Percentiles rank a stretch among this genome's conserved stretches.
Evolutionary conservation across 2,797 vertebrate species (phyloP).

Genomic region (Danio kyathit): DNA sequence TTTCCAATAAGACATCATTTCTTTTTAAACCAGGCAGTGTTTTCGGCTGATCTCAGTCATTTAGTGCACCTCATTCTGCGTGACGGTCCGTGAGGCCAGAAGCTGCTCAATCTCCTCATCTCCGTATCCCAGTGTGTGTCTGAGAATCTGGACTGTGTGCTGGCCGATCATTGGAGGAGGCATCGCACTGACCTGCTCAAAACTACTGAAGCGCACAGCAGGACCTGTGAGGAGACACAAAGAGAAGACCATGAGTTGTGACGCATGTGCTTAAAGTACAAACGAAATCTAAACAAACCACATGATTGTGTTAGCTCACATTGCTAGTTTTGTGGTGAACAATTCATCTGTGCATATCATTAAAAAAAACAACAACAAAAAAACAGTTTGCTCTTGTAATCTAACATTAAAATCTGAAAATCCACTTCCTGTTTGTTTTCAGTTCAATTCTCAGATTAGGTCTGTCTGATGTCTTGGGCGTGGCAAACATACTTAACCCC

Average conservation of each 20-base stretch:
- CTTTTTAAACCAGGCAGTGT: conserved; percentile 22
- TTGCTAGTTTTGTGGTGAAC: too few species aligned
- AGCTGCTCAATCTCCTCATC: conserved; percentile 77
- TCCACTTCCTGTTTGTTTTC: too few species aligned
- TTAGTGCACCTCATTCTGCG: conserved; percentile 79
- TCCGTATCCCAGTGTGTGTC: conserved; percentile 76
- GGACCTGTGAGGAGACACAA: conserved; percentile 74
- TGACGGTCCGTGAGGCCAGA: conserved; percentile 72
- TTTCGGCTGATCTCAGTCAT: background rate
- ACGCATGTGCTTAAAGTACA: background rate
- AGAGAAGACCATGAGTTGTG: background rate
- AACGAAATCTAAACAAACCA: too few species aligned
- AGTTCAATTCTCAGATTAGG: too few species aligned
- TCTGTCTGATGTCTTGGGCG: too few species aligned
- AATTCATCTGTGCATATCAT: too few species aligned
- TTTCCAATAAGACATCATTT: too few species aligned
- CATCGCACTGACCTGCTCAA: conserved; percentile 73
- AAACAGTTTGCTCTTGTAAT: too few species aligned
- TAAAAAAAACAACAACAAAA: too few species aligned
- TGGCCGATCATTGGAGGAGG: conserved; percentile 86
- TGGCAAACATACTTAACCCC: too few species aligned
- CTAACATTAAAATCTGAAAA: too few species aligned
- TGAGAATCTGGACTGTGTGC: conserved; percentile 83
- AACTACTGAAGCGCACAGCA: conserved; percentile 85
- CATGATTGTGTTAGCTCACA: too few species aligned